Conservation (phyloP, 2,113 vertebrate species). For the Barnardius zonarius region DNA sequence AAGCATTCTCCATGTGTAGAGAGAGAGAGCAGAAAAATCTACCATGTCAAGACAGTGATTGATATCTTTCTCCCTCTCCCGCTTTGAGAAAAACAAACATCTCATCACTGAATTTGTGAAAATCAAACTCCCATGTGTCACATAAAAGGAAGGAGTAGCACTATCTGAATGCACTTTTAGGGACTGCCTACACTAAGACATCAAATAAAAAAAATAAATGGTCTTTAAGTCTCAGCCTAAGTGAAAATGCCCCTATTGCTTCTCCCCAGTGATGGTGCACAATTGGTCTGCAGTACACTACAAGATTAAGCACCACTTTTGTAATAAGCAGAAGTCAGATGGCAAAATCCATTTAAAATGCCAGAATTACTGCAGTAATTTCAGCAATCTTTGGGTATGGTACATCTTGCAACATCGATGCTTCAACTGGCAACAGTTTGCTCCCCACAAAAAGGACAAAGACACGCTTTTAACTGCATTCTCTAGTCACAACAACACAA, state of each 20-base stretch:
- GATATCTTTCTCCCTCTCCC: neutral
- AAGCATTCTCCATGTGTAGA: neutral
- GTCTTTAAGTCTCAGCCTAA: neutral
- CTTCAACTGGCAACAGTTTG: neutral
- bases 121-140: neutral
- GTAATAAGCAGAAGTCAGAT: neutral
- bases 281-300: neutral
- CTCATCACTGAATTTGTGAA: neutral
- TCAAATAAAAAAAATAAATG: neutral
- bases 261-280: neutral
- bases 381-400: neutral
- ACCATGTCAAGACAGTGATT: neutral
- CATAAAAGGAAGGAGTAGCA: neutral
- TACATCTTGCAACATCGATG: neutral
- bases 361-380: neutral
- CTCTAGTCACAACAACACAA: neutral
- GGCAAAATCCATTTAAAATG: neutral
- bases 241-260: neutral
- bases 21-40: neutral
- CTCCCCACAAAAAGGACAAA: neutral
- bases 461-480: neutral
- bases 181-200: neutral
- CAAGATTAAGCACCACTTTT: neutral
- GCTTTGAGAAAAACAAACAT: neutral
- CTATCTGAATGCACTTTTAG: neutral